Conservation (phyloP, 2,797 vertebrate species). For the Pipistrellus kuhlii region DNA sequence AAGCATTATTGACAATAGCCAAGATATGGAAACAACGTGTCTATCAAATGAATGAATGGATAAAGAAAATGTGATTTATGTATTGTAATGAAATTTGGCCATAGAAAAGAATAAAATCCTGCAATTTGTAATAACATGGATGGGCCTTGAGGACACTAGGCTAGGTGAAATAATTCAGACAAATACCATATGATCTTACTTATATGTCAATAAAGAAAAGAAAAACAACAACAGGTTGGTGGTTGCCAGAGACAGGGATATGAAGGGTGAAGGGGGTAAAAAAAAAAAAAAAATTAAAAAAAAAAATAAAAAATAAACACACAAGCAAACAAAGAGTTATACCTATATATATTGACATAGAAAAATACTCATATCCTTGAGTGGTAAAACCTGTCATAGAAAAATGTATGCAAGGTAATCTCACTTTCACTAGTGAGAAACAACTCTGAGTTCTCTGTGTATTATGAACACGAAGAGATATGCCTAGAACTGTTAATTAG, state of each 20-base stretch:
- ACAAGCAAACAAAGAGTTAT: neutral
- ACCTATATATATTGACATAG: neutral
- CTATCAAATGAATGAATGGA: neutral
- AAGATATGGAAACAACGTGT: neutral
- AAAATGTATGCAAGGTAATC: neutral
- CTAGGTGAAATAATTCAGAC: neutral
- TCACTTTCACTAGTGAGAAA: constrained; percentile 4
- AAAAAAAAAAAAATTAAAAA: neutral
- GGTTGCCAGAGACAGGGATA: neutral
- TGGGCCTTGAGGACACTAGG: neutral
- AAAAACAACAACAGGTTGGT: neutral
- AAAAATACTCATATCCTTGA: constrained; percentile 16
- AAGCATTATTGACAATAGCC: neutral
- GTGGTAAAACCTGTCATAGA: neutral
- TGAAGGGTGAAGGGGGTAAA: neutral
- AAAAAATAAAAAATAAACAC: no score
- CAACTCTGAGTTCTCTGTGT: neutral
- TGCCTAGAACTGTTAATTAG: neutral
- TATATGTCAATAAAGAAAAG: neutral
- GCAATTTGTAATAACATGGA: neutral
- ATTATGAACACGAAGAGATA: neutral
- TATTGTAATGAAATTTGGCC: neutral
- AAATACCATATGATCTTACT: neutral
- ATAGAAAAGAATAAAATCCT: neutral
- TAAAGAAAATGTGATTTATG: neutral